Evolutionary conservation across 2,113 vertebrate genomes (phyloP), one percentile per base, ranked within the genome.

Genomic region (Sialia sialis): DNA sequence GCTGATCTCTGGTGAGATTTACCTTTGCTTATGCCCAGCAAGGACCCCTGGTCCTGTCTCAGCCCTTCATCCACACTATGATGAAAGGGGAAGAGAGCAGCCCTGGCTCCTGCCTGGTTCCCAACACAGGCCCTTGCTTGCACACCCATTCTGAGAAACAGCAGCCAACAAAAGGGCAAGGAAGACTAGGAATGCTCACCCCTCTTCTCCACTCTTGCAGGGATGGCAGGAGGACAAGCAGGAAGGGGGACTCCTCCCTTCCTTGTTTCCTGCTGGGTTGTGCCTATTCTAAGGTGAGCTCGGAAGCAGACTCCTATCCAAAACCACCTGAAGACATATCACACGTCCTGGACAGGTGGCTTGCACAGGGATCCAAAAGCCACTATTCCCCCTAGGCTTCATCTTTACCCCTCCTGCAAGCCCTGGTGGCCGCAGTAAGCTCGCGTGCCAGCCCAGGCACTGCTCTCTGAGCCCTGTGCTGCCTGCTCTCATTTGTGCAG

Each of bases 391-490:
- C 27, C 52, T 34, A 72, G 49, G 27, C 25, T 89, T 75, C 5
- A 2, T 52, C 36, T 32, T 68, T 26, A 29, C 10, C 22, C n/a
- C 16, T 73, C 41, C 38, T 46, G 36, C 34, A 82, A 85, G 19
- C 6, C 21, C 38, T 1, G 0, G 15, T 13, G 23, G 34, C 46
- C 3, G 2, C 25, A 25, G 8, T 11, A 59, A 67, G 18, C 3
- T 56, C 39, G 38, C 12, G 7, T 63, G 38, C 20, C 46, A 74
- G 64, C 29, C 43, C 29, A 14, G 34, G 48, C 13, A 22, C 49
- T 30, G 26, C 26, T 18, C 20, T 18, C 72, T 32, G 3, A 7
- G 52, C 41, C 74, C 58, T 6, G 1, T 12, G 5, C 32, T 66
- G 73, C 60, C 84, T 63, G 29, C 44, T 80, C 48, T 80, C 4